Evolutionary conservation across 1,140 invertebrate genomes (phyloP).

Genomic region (Pseudomyrmex flavicornis): DNA sequence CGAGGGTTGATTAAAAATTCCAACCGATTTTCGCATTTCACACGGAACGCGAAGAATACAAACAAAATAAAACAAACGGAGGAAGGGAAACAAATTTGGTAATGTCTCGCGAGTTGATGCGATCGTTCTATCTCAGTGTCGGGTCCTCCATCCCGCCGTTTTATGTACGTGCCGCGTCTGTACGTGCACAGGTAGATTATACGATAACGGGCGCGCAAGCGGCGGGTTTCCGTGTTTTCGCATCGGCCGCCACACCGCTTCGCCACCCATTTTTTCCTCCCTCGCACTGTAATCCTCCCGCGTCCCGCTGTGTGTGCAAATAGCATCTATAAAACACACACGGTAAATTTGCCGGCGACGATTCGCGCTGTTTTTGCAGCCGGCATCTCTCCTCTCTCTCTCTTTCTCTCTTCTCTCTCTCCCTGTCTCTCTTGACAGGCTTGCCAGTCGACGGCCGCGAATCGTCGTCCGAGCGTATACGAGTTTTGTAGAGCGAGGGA

Average conservation of each 20-base stretch:
- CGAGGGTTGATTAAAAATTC: conserved; percentile 54
- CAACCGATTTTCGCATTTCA: conserved; percentile 29
- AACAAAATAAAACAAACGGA: background rate
- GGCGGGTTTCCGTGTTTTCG: conserved; percentile 8
- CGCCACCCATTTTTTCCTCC: conserved; percentile 25
- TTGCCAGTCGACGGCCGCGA: conserved; percentile 10
- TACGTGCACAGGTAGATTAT: conserved; percentile 43
- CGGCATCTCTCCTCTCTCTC: conserved; percentile 35
- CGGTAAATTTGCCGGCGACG: conserved; percentile 77
- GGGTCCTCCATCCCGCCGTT: conserved; percentile 25
- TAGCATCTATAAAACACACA: conserved; percentile 73
- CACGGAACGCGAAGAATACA: conserved; percentile 16
- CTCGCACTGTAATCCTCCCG: conserved; percentile 59
- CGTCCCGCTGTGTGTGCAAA: conserved; percentile 51
- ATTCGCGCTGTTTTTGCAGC: conserved; percentile 75
- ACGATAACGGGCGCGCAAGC: conserved; percentile 38
- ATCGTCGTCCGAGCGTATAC: conserved; percentile 41
- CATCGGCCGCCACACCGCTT: background rate
- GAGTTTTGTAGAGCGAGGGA: conserved; percentile 26
- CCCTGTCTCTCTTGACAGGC: background rate
- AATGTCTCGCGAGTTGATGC: conserved; percentile 39
- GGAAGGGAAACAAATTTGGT: conserved; percentile 16
- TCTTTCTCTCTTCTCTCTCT: conserved; percentile 16
- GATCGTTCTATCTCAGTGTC: conserved; percentile 48
- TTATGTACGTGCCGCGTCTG: conserved; percentile 19